Evolutionary conservation across 2,888 invertebrate genomes (phyloP), one percentile per base, ranked within the genome.

Genomic region (Cryptus armator): DNA sequence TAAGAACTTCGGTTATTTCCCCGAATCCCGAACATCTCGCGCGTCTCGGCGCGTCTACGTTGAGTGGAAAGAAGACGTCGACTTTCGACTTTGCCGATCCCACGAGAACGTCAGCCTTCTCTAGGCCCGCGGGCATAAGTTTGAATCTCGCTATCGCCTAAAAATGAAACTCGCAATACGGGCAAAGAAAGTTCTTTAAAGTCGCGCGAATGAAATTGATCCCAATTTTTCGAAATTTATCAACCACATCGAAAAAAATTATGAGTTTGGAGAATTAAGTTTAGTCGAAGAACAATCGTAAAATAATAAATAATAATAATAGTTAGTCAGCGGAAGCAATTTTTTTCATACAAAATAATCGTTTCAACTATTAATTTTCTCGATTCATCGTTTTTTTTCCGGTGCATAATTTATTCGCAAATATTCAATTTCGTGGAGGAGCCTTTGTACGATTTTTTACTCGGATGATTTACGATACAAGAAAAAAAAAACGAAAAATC

Each of bases 1-100:
- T 94, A 84, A 91, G 94, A 83, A 95, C 95, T 0, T 95, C 95
- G 1, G 95, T 95, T 0, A 95, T 95, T 84, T 95, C 95, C 0
- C 95, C 95, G 9, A 95, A 95, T 90, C 95, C 95, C n/a, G 95
- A 95, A 90, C 94, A 93, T 74, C 84, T 91, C 10, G 37, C 24
- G 29, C 85, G 71, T 19, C 78, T 79, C 48, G 82, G 74, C 9
- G 81, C 48, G 10, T 14, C 67, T 29, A n/a, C 14, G 10, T 32
- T 81, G 19, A 89, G 86, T 4, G 81, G 72, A 4, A 90, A 90
- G 43, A 91, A 86, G 62, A 66, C 88, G 6, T 70, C 78, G 24
- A 76, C 72, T 0, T 87, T 89, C 37, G 86, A 88, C 75, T 86
- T 88, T 43, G 74, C 81, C 14, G 88, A 89, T 87, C 90, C 81